These are phyloP conservation scores for Dynastes tityus DNA, from an alignment of 2,888 invertebrate species.

Conservation along the genomic window DNA sequence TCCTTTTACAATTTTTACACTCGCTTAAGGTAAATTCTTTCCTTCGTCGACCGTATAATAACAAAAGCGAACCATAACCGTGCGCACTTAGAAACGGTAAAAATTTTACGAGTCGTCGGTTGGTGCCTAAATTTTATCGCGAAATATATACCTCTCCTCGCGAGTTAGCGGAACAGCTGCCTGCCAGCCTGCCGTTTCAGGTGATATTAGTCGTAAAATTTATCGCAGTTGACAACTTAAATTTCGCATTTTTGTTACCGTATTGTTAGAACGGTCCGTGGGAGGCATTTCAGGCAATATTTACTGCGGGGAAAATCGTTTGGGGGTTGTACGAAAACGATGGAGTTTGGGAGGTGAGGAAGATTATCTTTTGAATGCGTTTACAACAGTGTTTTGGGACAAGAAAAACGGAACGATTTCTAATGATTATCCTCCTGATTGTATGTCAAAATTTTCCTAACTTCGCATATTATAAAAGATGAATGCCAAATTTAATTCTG, in stretches of 20 bases:
- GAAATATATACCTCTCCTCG: neutral
- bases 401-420: too few relatives aligned
- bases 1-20: neutral
- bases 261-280: neutral
- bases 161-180: constrained; percentile 15
- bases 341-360: too few relatives aligned
- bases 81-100: constrained; percentile 18
- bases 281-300: neutral
- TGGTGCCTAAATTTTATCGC: constrained; percentile 22
- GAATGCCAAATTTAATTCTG: too few relatives aligned
- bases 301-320: neutral
- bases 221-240: constrained; percentile 42
- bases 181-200: constrained; percentile 3
- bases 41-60: neutral
- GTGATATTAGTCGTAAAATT: constrained; percentile 37
- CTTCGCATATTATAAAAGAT: too few relatives aligned
- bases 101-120: constrained; percentile 29
- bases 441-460: too few relatives aligned
- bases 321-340: too few relatives aligned
- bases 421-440: too few relatives aligned
- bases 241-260: constrained; percentile 37
- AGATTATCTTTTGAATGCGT: too few relatives aligned
- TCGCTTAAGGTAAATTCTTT: neutral
- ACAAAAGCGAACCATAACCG: constrained; percentile 2
- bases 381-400: too few relatives aligned